Base-by-base conservation (phyloP, 2,113 vertebrate genomes). In the Columba livia region DNA sequence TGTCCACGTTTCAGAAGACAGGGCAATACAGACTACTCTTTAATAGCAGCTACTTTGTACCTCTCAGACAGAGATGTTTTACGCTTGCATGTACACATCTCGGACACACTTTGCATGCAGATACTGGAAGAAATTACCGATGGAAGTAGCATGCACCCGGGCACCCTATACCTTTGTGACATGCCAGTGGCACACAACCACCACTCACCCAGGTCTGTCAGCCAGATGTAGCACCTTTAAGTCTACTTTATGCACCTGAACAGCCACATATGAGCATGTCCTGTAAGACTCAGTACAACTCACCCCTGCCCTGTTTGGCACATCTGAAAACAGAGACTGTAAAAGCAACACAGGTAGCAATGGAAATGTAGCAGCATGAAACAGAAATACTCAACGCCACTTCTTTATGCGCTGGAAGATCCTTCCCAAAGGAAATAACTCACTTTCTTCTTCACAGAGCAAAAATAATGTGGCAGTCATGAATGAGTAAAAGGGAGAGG, bases 341-440 rank as follows among this genome's bases (percentile, higher is more conserved):
- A 47, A 10, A 64, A 90, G 56, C 53, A 81, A 71, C 90, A 44
- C 36, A 81, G 56, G 38, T 34, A 50, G 29, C 15, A 47, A 88
- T 19, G 29, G 79, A 86, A 88, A 32, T 12, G 18, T 12, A 84
- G 72, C 72, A 93, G 91, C 88, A 94, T 56, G 90, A 66, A 95
- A 93, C 31, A 89, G 47, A 70, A 95, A 69, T 24, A 79, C 58
- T 66, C 31, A 67, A 80, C 92, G 32, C 31, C 26, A 14, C 54
- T 67, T 89, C 51, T 77, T 91, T 53, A 51, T 5, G 18, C 4
- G 4, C 60, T 60, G n/a, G 58, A 88, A 67, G 67, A 71, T 21
- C 74, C 6, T 13, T 84, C 72, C 73, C 65, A 79, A 89, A 84
- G 60, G 69, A 94, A 95, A 67, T 58, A 95, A 86, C 34, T 93